Evolutionary conservation across 2,797 vertebrate species (phyloP).

Genomic region (Channa striata): DNA sequence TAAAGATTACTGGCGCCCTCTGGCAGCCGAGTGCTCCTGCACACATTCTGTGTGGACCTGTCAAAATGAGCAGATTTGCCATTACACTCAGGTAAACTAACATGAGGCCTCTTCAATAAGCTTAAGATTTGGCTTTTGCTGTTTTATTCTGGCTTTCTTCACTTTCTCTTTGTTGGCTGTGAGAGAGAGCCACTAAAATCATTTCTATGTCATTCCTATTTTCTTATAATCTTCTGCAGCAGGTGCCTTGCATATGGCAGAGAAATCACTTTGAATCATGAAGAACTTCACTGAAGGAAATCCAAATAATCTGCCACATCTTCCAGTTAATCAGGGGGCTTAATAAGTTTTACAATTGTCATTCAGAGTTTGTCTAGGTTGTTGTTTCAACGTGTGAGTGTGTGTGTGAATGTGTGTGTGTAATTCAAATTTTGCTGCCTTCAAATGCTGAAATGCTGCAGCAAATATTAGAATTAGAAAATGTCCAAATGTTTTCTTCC

Average conservation of each 20-base stretch:
- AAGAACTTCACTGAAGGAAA: slow-evolving; percentile 70
- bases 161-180: slow-evolving; percentile 10
- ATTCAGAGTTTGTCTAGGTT: slow-evolving; percentile 48
- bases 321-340: slow-evolving; percentile 60
- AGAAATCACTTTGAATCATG: slow-evolving; percentile 65
- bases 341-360: slow-evolving; percentile 71
- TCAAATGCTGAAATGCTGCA: neutral
- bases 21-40: slow-evolving; percentile 40
- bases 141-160: no score
- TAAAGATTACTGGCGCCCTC: slow-evolving; percentile 73
- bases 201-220: slow-evolving; percentile 30
- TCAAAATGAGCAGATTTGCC: neutral
- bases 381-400: slow-evolving; percentile 38
- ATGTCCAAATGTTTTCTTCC: neutral
- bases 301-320: slow-evolving; percentile 62
- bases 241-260: slow-evolving; percentile 51
- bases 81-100: neutral
- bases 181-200: slow-evolving; percentile 10
- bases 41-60: slow-evolving; percentile 1
- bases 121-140: slow-evolving; percentile 4
- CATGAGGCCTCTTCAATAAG: neutral
- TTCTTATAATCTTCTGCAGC: slow-evolving; percentile 52
- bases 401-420: no score
- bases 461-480: slow-evolving; percentile 7
- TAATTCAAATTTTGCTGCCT: slow-evolving; percentile 17